Evolutionary conservation across 2,888 invertebrate species (phyloP).

Genomic region (Criorhina ranunculi): DNA sequence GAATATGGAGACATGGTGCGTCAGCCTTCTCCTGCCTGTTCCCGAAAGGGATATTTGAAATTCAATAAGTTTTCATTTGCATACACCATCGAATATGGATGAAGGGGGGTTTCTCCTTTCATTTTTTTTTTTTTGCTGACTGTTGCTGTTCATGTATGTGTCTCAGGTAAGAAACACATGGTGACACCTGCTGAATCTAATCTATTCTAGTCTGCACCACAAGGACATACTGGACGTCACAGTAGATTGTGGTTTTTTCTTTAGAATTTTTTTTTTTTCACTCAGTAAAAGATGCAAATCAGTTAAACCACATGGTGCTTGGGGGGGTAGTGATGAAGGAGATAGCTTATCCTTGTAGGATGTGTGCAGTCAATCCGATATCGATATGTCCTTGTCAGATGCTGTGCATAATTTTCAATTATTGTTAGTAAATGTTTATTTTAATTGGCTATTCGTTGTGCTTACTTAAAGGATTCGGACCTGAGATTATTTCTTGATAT

Average conservation of each 20-base stretch:
- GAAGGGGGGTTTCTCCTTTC: slow-evolving; percentile 15
- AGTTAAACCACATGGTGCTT: slow-evolving; percentile 17
- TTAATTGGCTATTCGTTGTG: slow-evolving; percentile 26
- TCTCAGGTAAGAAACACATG: slow-evolving; percentile 40
- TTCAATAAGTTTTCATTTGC: slow-evolving; percentile 65
- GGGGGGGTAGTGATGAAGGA: neutral
- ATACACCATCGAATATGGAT: slow-evolving; percentile 61
- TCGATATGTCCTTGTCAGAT: slow-evolving; percentile 5
- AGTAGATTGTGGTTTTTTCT: slow-evolving; percentile 22
- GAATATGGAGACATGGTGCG: neutral
- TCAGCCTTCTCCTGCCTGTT: neutral
- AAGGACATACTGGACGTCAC: slow-evolving; percentile 52
- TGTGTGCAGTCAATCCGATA: slow-evolving; percentile 35
- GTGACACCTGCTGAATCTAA: slow-evolving; percentile 64
- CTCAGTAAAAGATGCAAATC: slow-evolving; percentile 53
- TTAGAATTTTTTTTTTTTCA: neutral
- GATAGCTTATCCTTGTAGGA: neutral
- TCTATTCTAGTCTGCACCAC: slow-evolving; percentile 52
- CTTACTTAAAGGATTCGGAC: neutral
- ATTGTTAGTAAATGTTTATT: slow-evolving; percentile 9
- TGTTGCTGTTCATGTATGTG: slow-evolving; percentile 24
- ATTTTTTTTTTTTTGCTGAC: slow-evolving; percentile 6
- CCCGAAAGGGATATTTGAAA: slow-evolving; percentile 51
- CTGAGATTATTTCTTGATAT: too few relatives aligned
- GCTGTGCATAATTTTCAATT: slow-evolving; percentile 22